Conservation (phyloP, 2,797 vertebrate genomes). For the Florisuga fusca region DNA sequence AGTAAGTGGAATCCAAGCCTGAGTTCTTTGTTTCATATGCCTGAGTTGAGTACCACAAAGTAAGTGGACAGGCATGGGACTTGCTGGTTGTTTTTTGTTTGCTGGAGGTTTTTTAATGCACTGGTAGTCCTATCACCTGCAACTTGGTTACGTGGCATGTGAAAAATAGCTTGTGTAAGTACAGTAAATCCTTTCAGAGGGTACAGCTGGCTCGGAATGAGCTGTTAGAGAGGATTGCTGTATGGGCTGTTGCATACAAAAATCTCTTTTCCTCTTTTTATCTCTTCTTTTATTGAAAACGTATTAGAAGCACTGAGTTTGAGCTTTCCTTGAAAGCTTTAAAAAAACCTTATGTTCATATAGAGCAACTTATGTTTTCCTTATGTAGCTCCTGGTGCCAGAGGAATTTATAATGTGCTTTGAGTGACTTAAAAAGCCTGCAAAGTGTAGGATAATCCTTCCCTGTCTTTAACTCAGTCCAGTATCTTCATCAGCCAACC, state of each 20-base stretch:
- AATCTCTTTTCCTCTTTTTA: slow-evolving; percentile 27
- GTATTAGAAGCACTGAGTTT: not conserved
- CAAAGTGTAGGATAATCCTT: not conserved
- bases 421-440: slow-evolving; percentile 27
- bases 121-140: not conserved
- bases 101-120: not conserved
- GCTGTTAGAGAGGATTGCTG: not conserved
- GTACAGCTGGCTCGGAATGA: slow-evolving; percentile 6
- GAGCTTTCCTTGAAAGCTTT: slow-evolving; percentile 52
- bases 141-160: not conserved
- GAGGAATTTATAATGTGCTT: slow-evolving; percentile 42
- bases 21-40: not conserved
- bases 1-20: not conserved
- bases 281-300: slow-evolving; percentile 26
- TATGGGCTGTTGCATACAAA: not conserved
- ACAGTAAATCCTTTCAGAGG: not conserved
- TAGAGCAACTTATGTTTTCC: slow-evolving; percentile 47
- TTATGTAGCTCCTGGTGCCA: slow-evolving; percentile 56
- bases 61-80: fast-evolving
- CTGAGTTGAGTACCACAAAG: not conserved
- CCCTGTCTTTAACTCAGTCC: not conserved
- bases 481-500: not conserved
- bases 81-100: not conserved
- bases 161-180: not conserved
- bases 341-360: not conserved